Base-by-base conservation (phyloP, 1,140 invertebrate species). In the Papilio xuthus region DNA sequence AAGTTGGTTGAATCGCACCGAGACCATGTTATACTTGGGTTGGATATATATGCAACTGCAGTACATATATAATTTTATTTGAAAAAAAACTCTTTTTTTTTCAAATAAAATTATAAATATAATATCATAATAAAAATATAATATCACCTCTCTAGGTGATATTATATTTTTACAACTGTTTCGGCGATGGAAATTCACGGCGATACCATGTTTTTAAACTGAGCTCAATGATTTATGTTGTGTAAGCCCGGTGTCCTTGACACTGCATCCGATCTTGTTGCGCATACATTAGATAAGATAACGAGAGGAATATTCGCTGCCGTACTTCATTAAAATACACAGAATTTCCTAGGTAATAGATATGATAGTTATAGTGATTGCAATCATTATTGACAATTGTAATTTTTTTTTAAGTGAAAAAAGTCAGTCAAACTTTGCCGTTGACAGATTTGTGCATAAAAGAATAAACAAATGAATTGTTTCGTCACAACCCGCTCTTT, bases 271-370 rank as follows among this genome's bases (percentile, higher is more conserved):
- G 56, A 60, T 60, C 56, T 60, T 60, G 10, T 60, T 60, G 56
- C 56, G 56, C 56, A 56, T 56, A 56, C 53, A 60, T 60, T 26
- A 60, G 56, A 60, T 60, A 26, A 60, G 56, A 60, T 60, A 60
- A 60, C 0, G 23, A 10, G 13, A 60, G 56, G 13, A 26, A 13
- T 60, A 60, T 60, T 20, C 56, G 56, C 23, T 60, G 56, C 26
- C 56, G 56, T 60, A 60, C 53, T 47, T 47, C 44, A 56, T 56
- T 2, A 9, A 10, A 10, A 56, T 56, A 56, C 20, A 8, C 53
- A 9, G 53, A 3, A 9, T 18, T 53, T 53, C n/a, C 6, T 53
- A 8, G 18, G 50, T n/a, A 20, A 6, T n/a, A n/a, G 6, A 53
- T 53, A 9, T 53, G 6, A 15, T 20, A n/a, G 18, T 9, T 44